Percentiles rank a stretch among this genome's conserved stretches.
These are phyloP conservation scores for Scomber scombrus DNA, from an alignment of 2,113 vertebrate genomes.

Conservation along the genomic window DNA sequence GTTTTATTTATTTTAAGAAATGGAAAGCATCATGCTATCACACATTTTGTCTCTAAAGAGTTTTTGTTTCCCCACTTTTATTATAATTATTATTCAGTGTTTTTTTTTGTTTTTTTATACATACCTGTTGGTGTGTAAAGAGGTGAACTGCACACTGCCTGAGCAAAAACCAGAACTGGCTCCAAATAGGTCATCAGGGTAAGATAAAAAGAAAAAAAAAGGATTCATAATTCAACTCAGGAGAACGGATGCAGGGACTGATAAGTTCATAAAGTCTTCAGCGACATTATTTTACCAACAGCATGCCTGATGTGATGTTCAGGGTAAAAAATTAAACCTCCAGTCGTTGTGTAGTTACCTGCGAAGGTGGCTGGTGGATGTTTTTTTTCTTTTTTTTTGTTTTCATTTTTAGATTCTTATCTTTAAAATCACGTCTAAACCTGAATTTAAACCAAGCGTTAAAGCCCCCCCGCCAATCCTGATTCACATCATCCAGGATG, in stretches of 20 bases:
- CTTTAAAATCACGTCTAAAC: too few species aligned
- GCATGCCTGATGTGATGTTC: background rate
- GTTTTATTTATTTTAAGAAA: slow-evolving; percentile 77
- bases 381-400: too few species aligned
- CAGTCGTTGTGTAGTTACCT: background rate
- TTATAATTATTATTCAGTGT: background rate
- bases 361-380: background rate
- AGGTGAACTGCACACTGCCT: slow-evolving; percentile 36
- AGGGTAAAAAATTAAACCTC: background rate
- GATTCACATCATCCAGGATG: too few species aligned
- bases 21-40: slow-evolving; percentile 43
- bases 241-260: slow-evolving; percentile 8
- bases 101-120: slow-evolving; percentile 8
- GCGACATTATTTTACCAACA: background rate
- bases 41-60: slow-evolving; percentile 4
- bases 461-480: too few species aligned
- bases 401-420: too few species aligned
- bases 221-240: slow-evolving; percentile 18
- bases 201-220: background rate
- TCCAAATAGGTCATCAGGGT: slow-evolving; percentile 26
- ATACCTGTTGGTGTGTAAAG: slow-evolving; percentile 16
- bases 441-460: too few species aligned
- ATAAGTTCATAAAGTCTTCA: slow-evolving; percentile 12
- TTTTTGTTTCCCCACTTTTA: slow-evolving; percentile 8
- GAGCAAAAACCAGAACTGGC: slow-evolving; percentile 19